Percentiles rank a stretch among this genome's conserved stretches.
These are phyloP conservation scores for Eupithecia vulgata DNA, from an alignment of 2,888 invertebrate genomes.

Conservation along the genomic window DNA sequence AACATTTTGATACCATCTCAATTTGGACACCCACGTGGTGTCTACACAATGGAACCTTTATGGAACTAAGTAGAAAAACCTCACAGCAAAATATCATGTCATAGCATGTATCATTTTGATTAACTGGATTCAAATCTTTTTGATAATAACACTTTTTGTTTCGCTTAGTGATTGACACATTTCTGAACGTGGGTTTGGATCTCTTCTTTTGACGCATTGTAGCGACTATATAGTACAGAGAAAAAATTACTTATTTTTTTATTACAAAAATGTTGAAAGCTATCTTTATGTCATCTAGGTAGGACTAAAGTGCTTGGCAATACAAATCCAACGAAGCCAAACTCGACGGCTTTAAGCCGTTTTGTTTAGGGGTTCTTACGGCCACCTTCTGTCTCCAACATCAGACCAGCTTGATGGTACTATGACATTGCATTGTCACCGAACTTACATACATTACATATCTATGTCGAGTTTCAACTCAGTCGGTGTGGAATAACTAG, in stretches of 20 bases:
- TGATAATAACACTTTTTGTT: conserved; percentile 49
- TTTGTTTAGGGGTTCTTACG: no score
- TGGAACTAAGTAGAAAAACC: conserved; percentile 56
- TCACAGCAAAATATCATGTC: conserved; percentile 71
- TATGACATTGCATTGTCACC: no score
- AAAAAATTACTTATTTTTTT: not conserved
- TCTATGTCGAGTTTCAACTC: no score
- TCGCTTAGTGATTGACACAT: conserved; percentile 33
- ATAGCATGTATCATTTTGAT: conserved; percentile 77
- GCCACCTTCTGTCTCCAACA: no score
- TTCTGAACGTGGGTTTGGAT: conserved; percentile 18
- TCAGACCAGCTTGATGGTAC: no score
- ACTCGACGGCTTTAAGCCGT: no score
- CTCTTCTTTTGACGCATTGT: not conserved
- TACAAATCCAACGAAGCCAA: no score
- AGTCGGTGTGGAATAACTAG: no score
- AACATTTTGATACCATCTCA: conserved; percentile 73
- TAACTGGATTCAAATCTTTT: conserved; percentile 63
- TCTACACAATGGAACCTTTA: conserved; percentile 36
- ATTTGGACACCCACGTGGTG: conserved; percentile 66
- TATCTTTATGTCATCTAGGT: no score
- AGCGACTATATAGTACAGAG: not conserved
- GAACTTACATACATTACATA: no score
- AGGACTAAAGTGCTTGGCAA: no score
- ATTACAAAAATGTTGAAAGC: no score